Conservation (phyloP, 2,113 vertebrate genomes). For the Centrocercus urophasianus region DNA sequence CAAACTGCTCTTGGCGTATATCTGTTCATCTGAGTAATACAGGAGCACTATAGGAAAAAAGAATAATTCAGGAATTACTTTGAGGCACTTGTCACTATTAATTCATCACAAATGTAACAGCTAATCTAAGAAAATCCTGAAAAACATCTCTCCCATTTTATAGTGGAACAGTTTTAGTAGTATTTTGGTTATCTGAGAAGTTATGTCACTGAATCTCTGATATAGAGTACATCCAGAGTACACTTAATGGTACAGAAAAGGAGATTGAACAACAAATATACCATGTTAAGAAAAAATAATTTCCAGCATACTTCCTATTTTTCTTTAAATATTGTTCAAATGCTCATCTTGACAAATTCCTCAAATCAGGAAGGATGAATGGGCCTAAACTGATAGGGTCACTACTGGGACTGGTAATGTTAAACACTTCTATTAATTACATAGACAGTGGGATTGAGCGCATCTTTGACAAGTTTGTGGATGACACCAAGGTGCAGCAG, state of each 20-base stretch:
- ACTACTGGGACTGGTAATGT: background rate
- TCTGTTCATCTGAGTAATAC: background rate
- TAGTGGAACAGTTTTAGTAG: background rate
- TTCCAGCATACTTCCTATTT: background rate
- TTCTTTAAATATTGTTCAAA: background rate
- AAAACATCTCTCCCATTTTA: background rate
- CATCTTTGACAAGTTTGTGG: background rate
- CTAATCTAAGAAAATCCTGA: background rate
- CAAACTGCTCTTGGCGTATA: background rate
- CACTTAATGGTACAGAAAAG: background rate
- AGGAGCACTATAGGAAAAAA: background rate
- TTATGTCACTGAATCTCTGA: background rate
- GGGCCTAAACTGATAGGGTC: background rate
- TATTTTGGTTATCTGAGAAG: background rate
- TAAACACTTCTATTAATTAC: background rate
- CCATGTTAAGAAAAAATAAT: background rate
- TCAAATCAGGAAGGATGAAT: background rate
- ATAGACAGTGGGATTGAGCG: background rate
- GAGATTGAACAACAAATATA: background rate
- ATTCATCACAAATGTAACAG: background rate
- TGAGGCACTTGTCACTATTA: background rate
- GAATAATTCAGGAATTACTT: background rate
- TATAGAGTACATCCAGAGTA: background rate
- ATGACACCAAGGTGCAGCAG: background rate
- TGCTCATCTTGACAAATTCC: background rate